These are phyloP conservation scores for Apeltes quadracus DNA, from an alignment of 2,113 vertebrate species.

Conservation along the genomic window DNA sequence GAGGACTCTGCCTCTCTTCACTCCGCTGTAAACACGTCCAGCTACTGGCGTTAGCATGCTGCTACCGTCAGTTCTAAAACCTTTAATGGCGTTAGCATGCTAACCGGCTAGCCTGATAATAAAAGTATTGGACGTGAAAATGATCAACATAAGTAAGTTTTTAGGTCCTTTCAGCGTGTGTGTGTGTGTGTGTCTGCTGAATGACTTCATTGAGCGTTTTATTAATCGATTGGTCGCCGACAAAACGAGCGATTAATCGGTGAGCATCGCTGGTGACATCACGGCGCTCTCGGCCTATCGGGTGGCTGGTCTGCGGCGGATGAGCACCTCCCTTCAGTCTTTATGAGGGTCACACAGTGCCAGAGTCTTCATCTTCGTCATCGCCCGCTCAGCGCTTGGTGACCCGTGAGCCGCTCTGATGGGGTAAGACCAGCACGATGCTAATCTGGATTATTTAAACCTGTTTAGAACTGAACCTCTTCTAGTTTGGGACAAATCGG, in stretches of 20 bases:
- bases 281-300: constrained; percentile 37
- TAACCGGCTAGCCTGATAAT: too few species aligned
- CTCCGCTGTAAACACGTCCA: too few species aligned
- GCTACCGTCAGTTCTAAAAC: too few species aligned
- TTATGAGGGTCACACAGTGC: constrained; percentile 1
- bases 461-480: too few species aligned
- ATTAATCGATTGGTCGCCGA: constrained; percentile 35
- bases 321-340: not conserved
- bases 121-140: too few species aligned
- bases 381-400: not conserved
- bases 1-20: too few species aligned
- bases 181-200: constrained; percentile 8
- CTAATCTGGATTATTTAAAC: not conserved
- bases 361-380: not conserved
- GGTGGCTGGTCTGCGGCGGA: not conserved
- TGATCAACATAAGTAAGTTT: too few species aligned
- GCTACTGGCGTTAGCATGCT: too few species aligned
- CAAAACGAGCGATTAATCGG: not conserved
- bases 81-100: too few species aligned
- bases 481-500: too few species aligned
- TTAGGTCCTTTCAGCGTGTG: not conserved
- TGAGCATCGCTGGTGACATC: constrained; percentile 12
- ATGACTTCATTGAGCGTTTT: constrained; percentile 26
- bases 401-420: not conserved
- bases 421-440: not conserved